phyloP scores from a whole-genome alignment of 2,888 invertebrate species.

The Heteropelma amictum region DNA sequence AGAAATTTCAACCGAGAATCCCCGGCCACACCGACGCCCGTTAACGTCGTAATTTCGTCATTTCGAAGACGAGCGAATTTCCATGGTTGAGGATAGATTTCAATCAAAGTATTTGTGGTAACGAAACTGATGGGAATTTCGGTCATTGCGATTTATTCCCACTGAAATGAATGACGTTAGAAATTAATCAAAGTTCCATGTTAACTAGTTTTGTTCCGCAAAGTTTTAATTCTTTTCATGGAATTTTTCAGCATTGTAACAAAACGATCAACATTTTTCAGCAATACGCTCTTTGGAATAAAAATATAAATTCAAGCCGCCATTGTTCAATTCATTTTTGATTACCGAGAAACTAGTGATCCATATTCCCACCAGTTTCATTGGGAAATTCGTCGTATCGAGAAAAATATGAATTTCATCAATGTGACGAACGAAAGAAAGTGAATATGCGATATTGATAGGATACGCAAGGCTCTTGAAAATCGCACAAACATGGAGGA shows the following conservation, averaged over 20 bases:
- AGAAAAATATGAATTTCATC: constrained; percentile 10
- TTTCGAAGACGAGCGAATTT: neutral
- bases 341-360: neutral
- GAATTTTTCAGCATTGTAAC: too few species aligned
- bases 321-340: neutral
- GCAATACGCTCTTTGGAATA: too few species aligned
- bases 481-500: constrained; percentile 99
- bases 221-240: too few species aligned
- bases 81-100: too few species aligned
- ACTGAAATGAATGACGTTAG: too few species aligned
- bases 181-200: too few species aligned
- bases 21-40: neutral
- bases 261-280: too few species aligned
- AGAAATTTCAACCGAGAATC: constrained; percentile 12
- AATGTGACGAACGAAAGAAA: constrained; percentile 41
- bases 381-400: neutral
- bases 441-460: constrained; percentile 76
- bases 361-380: neutral
- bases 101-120: too few species aligned
- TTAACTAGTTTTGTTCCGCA: too few species aligned
- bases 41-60: neutral
- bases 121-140: too few species aligned
- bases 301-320: neutral
- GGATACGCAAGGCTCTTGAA: constrained; percentile 99
- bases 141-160: too few species aligned